A percentile compares a stretch with the other conserved stretches of the same genome.
Evolutionary conservation across 2,797 vertebrate genomes (phyloP).

Genomic region (Lepidocolaptes lacrymiger): DNA sequence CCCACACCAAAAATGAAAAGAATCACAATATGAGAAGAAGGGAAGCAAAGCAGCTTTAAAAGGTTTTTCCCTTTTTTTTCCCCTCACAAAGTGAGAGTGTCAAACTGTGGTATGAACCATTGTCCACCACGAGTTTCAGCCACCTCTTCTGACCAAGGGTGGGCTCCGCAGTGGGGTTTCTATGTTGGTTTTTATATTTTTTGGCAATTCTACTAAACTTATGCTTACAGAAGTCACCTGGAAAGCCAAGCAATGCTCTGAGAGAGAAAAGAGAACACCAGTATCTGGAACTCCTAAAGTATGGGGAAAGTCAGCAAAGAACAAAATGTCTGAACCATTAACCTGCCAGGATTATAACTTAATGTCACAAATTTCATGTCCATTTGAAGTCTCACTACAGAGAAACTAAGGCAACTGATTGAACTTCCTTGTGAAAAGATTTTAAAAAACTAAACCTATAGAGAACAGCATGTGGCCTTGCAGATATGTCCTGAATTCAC

Average conservation of each 20-base stretch:
- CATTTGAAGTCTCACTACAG: conserved; percentile 63
- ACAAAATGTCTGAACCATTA: conserved; percentile 49
- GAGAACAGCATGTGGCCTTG: conserved; percentile 39
- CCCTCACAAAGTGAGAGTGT: not conserved
- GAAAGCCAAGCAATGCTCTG: not conserved
- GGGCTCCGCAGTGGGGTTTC: fast-evolving
- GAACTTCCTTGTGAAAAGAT: conserved; percentile 47
- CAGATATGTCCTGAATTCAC: conserved; percentile 37
- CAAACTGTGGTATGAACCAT: not conserved
- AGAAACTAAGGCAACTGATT: conserved; percentile 28
- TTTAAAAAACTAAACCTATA: not conserved
- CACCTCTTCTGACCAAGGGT: not conserved
- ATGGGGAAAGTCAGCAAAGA: not conserved
- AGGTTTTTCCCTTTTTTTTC: not conserved
- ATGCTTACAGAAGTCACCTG: not conserved
- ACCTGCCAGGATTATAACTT: conserved; percentile 41
- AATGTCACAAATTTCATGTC: conserved; percentile 35
- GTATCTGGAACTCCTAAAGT: conserved; percentile 32
- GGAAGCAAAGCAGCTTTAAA: not conserved
- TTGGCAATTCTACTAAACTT: not conserved
- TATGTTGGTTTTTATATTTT: not conserved
- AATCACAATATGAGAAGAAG: not conserved
- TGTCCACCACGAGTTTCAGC: not conserved
- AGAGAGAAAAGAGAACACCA: conserved; percentile 38
- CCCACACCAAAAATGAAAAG: not conserved